A percentile compares a stretch with the other conserved stretches of the same genome.
Evolutionary conservation across 2,797 vertebrate genomes (phyloP).

Genomic region (Odontamblyopus lacepedii): DNA sequence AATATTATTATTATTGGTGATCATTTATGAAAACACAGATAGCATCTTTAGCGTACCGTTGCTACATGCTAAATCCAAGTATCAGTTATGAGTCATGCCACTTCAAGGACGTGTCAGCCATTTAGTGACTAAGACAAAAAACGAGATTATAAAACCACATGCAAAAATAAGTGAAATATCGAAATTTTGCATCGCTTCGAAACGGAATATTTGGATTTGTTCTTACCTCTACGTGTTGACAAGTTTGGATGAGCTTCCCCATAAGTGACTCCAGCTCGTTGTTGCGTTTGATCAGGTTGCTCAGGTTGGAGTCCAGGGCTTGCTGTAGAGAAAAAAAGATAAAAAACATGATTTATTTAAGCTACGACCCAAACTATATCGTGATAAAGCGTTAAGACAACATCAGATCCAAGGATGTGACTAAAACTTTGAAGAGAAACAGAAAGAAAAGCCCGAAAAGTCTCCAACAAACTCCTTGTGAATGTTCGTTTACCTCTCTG

Average conservation of each 20-base stretch:
- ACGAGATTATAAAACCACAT: not conserved
- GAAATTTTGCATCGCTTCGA: not conserved
- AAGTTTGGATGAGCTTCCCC: conserved; percentile 94
- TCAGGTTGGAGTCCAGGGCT: conserved; percentile 92
- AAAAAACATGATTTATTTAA: not conserved
- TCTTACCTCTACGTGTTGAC: conserved; percentile 96
- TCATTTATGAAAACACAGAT: too few species aligned
- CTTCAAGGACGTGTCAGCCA: not conserved
- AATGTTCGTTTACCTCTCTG: conserved; percentile 58
- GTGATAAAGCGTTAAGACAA: not conserved
- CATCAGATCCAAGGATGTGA: conserved; percentile 3
- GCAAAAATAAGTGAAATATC: not conserved
- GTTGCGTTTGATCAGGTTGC: conserved; percentile 92
- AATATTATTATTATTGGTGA: too few species aligned
- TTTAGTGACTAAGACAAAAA: not conserved
- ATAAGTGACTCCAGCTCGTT: conserved; percentile 94
- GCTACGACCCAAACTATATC: not conserved
- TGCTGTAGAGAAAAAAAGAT: conserved; percentile 77
- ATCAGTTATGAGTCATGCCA: not conserved
- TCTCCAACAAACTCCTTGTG: not conserved
- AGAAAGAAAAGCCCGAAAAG: too few species aligned
- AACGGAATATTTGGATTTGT: not conserved
- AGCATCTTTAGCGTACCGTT: not conserved
- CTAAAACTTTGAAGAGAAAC: not conserved
- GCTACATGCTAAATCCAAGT: conserved; percentile 24